Percentiles rank a stretch among this genome's conserved stretches.
Evolutionary conservation across 2,888 invertebrate species (phyloP).

Genomic region (Ashinkailepas kermadecensis): DNA sequence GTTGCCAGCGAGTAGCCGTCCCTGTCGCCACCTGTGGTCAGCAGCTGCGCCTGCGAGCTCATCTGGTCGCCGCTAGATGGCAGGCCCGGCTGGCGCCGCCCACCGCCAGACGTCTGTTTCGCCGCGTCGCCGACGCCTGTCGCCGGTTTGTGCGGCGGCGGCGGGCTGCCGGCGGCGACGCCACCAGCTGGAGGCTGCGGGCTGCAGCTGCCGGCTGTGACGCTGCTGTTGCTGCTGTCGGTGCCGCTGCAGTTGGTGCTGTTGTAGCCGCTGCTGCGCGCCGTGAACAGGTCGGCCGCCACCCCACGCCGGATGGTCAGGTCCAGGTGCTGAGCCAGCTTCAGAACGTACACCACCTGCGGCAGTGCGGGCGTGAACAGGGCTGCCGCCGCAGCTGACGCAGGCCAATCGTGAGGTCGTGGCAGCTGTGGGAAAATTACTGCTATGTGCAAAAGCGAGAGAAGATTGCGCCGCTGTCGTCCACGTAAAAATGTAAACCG

Average conservation of each 20-base stretch:
- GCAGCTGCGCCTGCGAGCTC: background rate
- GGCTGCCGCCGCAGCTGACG: no score
- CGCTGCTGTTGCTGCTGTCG: slow-evolving; percentile 29
- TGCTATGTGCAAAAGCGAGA: no score
- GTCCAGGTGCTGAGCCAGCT: slow-evolving; percentile 29
- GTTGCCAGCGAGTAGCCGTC: background rate
- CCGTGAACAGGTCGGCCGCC: slow-evolving; percentile 31
- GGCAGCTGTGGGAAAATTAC: no score
- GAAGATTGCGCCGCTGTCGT: no score
- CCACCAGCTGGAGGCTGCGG: no score
- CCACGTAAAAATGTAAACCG: no score
- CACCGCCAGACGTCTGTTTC: no score
- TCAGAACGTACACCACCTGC: slow-evolving; percentile 33
- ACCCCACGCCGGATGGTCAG: slow-evolving; percentile 31
- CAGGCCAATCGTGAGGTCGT: no score
- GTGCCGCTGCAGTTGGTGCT: slow-evolving; percentile 28
- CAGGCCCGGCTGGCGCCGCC: no score
- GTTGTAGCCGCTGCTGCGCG: slow-evolving; percentile 34
- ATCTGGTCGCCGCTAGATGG: background rate
- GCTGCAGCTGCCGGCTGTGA: slow-evolving; percentile 28
- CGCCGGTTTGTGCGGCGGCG: no score
- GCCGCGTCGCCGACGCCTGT: no score
- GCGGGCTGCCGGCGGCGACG: no score
- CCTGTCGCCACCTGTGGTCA: background rate
- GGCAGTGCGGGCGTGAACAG: background rate